A percentile compares a stretch with the other conserved stretches of the same genome.
Conservation (phyloP, 1,140 invertebrate genomes). For the Orchestia grillus region DNA sequence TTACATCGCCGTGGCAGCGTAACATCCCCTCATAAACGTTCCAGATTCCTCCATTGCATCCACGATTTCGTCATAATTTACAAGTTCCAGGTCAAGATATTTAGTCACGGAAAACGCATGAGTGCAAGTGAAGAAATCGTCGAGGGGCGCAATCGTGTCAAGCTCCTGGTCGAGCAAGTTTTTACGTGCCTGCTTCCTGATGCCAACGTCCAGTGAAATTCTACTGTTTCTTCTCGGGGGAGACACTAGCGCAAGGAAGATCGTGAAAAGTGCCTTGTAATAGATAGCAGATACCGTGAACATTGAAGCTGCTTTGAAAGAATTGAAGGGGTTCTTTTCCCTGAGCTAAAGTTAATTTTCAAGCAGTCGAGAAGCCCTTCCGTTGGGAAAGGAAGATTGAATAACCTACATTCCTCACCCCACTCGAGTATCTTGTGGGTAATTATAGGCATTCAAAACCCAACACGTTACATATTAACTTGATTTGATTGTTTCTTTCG, state of each 20-base stretch:
- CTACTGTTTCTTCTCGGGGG: not conserved
- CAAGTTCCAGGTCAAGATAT: not conserved
- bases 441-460: too few relatives aligned
- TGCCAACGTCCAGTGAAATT: not conserved
- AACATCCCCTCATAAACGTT: not conserved
- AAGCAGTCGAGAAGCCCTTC: too few relatives aligned
- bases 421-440: too few relatives aligned
- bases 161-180: not conserved
- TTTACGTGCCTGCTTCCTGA: not conserved
- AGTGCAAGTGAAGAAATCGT: not conserved
- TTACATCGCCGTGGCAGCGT: not conserved
- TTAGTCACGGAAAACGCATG: not conserved
- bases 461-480: too few relatives aligned
- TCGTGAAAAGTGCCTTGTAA: not conserved
- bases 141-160: not conserved
- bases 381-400: too few relatives aligned
- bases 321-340: not conserved
- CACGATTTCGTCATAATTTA: not conserved
- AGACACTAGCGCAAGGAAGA: not conserved
- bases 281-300: not conserved
- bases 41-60: not conserved
- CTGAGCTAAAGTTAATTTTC: too few relatives aligned
- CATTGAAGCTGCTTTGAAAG: not conserved
- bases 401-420: too few relatives aligned
- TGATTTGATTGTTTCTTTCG: too few relatives aligned